Base-by-base conservation (phyloP, 2,888 invertebrate species). In the Andrena marginata region DNA sequence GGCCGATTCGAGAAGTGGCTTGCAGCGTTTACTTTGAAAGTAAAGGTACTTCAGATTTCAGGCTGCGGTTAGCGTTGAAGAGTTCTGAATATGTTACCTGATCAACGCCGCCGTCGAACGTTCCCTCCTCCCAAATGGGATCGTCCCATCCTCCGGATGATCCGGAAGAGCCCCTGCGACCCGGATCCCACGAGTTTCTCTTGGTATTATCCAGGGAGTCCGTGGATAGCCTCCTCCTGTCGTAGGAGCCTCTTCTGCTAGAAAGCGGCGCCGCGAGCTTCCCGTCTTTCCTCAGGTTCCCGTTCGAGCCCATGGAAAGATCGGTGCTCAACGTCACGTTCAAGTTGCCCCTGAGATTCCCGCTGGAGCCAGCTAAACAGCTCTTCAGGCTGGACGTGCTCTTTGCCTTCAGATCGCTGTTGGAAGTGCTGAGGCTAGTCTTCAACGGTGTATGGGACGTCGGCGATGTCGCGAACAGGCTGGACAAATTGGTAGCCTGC, bases 191-290 rank as follows among this genome's bases (percentile, higher is more conserved):
- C 65, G 96, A 96, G 89, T 96, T 95, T 84, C 97, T 95, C 94
- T 96, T 96, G 65, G 94, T 92, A 80, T 95, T 95, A 90, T 97
- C 97, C 93, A 97, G 92, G 0, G 97, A 97, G 93, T 97, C 97
- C 51, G 96, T 96, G 0, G 97, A 97, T 74, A 95, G 95, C 80
- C 95, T 94, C 77, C 95, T 89, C 78, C 93, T 92, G 63, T 93
- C 93, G 59, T 95, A 94, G 65, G 94, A 95, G 64, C 95, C 94
- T 89, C 96, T 95, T 88, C 95, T 95, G 48, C 75, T 76, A 59
- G 75, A 80, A 77, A 89, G 76, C 67, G 81, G 78, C 48, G 33
- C 56, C 29, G 56, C 29, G n/a, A 73, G 63, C 64, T 90, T 77
- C 6, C 90, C 90, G 42, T 93, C 93, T 68, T 91, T 92, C 54